Conservation (phyloP, 2,113 vertebrate species). For the Arenaria interpres region DNA sequence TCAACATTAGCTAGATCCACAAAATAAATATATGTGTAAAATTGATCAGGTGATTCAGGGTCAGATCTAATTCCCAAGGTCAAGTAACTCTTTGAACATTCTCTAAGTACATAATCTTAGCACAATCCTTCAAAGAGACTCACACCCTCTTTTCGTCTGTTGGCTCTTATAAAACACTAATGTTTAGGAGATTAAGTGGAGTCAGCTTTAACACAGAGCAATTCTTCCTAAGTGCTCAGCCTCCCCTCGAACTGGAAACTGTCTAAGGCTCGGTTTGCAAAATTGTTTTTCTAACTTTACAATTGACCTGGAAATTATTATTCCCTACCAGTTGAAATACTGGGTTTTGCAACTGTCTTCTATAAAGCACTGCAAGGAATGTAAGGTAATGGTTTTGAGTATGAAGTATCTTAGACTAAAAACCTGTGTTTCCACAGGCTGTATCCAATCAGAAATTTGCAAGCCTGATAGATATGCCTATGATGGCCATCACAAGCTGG, state of each 20-base stretch:
- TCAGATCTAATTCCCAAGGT: slow-evolving; percentile 73
- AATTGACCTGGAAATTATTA: not conserved
- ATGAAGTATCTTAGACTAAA: not conserved
- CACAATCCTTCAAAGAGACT: slow-evolving; percentile 64
- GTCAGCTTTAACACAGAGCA: slow-evolving; percentile 51
- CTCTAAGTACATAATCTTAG: slow-evolving; percentile 69
- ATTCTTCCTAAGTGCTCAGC: slow-evolving; percentile 58
- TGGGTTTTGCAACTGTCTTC: not conserved
- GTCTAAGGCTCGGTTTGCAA: slow-evolving; percentile 26
- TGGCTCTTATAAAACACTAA: slow-evolving; percentile 62
- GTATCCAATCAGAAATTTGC: not conserved
- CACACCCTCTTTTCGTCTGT: slow-evolving; percentile 45
- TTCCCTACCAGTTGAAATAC: not conserved
- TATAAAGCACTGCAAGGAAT: not conserved
- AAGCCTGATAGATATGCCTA: not conserved
- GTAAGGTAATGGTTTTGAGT: not conserved
- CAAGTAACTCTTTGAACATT: slow-evolving; percentile 73
- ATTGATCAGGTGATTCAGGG: slow-evolving; percentile 62
- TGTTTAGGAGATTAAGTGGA: slow-evolving; percentile 69
- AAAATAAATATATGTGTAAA: slow-evolving; percentile 67
- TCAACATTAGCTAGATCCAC: slow-evolving; percentile 59
- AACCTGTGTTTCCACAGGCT: not conserved
- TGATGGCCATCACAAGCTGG: not conserved
- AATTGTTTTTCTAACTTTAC: slow-evolving; percentile 50
- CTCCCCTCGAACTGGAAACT: slow-evolving; percentile 35